Evolutionary conservation across 2,113 vertebrate species (phyloP).

Genomic region (Orycteropus afer): DNA sequence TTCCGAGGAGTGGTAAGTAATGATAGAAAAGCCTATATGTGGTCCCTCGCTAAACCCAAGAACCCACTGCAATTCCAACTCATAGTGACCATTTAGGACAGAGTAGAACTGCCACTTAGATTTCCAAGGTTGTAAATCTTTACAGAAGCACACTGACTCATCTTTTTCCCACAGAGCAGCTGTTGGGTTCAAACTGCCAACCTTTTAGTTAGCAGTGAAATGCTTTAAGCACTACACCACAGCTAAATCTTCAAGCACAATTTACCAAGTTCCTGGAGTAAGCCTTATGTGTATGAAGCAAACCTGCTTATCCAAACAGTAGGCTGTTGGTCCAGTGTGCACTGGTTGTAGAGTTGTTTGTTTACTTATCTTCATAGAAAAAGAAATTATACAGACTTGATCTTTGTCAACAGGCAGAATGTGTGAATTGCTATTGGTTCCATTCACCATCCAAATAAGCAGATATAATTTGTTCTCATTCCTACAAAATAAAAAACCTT

Average conservation of each 20-base stretch:
- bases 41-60: too few species aligned
- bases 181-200: too few species aligned
- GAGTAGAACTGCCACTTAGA: too few species aligned
- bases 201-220: too few species aligned
- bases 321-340: neutral
- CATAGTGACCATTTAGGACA: too few species aligned
- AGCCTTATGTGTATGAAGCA: neutral
- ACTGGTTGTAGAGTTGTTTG: neutral
- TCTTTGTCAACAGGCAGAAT: neutral
- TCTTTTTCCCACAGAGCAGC: too few species aligned
- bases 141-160: too few species aligned
- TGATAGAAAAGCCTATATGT: neutral
- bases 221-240: too few species aligned
- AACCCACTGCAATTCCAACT: too few species aligned
- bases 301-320: neutral
- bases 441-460: neutral
- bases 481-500: neutral
- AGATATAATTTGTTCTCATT: neutral
- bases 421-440: neutral
- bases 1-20: too few species aligned
- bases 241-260: neutral
- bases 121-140: too few species aligned
- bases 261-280: neutral
- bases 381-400: neutral
- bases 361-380: conserved; percentile 10